Conservation (phyloP, 2,888 invertebrate species). For the Eustalomyia histrio region DNA sequence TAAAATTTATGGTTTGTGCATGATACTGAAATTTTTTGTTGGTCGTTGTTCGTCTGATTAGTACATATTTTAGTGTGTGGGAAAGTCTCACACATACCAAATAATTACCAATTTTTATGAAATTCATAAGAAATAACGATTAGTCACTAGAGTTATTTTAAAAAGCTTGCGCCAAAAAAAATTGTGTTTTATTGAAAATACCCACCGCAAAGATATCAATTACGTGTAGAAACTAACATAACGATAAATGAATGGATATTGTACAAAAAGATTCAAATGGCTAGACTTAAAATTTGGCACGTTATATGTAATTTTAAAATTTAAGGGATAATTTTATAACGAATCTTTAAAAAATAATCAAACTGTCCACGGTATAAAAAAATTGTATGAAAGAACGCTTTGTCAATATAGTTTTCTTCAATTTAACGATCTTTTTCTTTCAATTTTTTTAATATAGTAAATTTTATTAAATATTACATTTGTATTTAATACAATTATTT, state of each 20-base stretch:
- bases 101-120: constrained; percentile 55
- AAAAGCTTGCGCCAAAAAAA: constrained; percentile 53
- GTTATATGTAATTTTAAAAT: constrained; percentile 4
- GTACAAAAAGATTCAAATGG: not conserved
- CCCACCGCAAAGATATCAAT: constrained; percentile 29
- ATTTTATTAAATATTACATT: no score
- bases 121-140: constrained; percentile 58
- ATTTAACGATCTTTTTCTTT: no score
- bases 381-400: no score
- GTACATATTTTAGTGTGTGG: constrained; percentile 18
- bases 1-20: constrained; percentile 9
- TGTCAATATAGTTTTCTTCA: no score
- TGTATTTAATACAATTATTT: no score
- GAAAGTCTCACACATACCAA: constrained; percentile 29
- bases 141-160: constrained; percentile 60
- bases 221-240: not conserved
- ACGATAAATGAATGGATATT: constrained; percentile 9
- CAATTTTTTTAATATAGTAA: no score
- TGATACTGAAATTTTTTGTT: not conserved
- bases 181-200: constrained; percentile 9
- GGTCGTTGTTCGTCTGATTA: not conserved
- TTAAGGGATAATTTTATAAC: constrained; percentile 13
- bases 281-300: constrained; percentile 28
- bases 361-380: no score
- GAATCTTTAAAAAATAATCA: not conserved